Evolutionary conservation across 1,140 invertebrate genomes (phyloP), one percentile per base, ranked within the genome.

Genomic region (Vanessa tameamea): DNA sequence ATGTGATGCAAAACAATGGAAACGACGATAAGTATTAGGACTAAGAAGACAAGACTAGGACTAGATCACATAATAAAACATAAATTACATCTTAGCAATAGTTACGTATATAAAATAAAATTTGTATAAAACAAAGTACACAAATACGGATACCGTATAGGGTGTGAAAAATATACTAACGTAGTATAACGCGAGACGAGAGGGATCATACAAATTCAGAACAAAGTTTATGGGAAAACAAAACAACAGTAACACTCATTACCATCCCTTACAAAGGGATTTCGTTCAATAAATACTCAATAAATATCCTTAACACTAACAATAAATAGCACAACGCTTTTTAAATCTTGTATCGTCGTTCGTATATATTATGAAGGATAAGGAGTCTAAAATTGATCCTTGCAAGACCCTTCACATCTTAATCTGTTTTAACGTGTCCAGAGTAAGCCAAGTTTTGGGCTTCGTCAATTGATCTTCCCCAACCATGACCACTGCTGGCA

Each of bases 371-470:
- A 75, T 68, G 64, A 80, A 81, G 68, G 75, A 75, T 31, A 76
- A 67, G 63, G 80, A 77, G 73, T 73, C 76, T 77, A 85, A 53
- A 23, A 73, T 73, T n/a, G 66, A 70, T 31, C 82, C 84, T 81
- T 87, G 80, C 26, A 77, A 63, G 50, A 85, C 51, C 43, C 71
- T 61, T 48, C n/a, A 14, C n/a, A 64, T 50, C 31, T 86, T 90
- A 92, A 78, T 92, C 89, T 57, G 87, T 80, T 73, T 93, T 92
- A 61, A 85, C 83, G 78, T 95, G 94, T 72, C 93, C 95, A 74
- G 92, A 93, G 85, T 96, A 96, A 53, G 95, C 95, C 78, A 95
- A 79, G 70, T 96, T 93, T 82, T 95, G 94, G 7, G 94, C 93
- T 66, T 94, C 93, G 63, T 93, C 90, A 66, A 94, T 87, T 31